Base-by-base conservation (phyloP, 2,797 vertebrate genomes). In the Gambusia yucatana region DNA sequence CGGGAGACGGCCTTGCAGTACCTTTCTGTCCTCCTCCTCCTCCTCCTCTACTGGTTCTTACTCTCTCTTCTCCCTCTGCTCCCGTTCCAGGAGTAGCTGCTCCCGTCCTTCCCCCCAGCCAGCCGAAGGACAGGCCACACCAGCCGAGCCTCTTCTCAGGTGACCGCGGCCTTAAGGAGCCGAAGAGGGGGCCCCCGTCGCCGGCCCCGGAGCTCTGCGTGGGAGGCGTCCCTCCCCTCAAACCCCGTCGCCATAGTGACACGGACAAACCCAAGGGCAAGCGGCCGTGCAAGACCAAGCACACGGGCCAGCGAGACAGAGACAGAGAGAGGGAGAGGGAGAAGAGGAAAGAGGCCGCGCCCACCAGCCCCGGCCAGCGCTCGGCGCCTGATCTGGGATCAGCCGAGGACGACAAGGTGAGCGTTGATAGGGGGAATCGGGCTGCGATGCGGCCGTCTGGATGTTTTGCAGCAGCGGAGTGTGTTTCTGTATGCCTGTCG, bases 251-350 rank as follows among this genome's bases (percentile, higher is more conserved):
- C 93, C 97, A 98, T 91, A 94, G 95, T 75, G 97, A 98, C 92
- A 93, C 95, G 25, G 98, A 99, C 96, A 99, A 99, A 91, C 98
- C 98, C 95, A 97, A 98, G 94, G 98, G 98, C 96, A 99, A 99
- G 96, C 96, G 98, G 87, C 97, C 97, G 92, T 99, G 97, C 95
- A 99, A 99, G 96, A 99, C 98, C 96, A 99, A 99, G 93, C 98
- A 99, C 95, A 96, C 98, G 89, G 95, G 97, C 89, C 96, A 96
- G 89, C 63, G 63, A 41, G 63, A 67, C 63, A 96, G 61, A 39
- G 61, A 65, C 33, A 96, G 96, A 91, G 98, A 98, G 91, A 95
- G 92, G 85, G 96, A 92, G 92, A 82, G 88, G 95, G 96, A 94
- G 93, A 97, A 93, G 52, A 80, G 88, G 95, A 98, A 95, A 92